Evolutionary conservation across 2,113 vertebrate genomes (phyloP).

Genomic region (Toxotes jaculatrix): DNA sequence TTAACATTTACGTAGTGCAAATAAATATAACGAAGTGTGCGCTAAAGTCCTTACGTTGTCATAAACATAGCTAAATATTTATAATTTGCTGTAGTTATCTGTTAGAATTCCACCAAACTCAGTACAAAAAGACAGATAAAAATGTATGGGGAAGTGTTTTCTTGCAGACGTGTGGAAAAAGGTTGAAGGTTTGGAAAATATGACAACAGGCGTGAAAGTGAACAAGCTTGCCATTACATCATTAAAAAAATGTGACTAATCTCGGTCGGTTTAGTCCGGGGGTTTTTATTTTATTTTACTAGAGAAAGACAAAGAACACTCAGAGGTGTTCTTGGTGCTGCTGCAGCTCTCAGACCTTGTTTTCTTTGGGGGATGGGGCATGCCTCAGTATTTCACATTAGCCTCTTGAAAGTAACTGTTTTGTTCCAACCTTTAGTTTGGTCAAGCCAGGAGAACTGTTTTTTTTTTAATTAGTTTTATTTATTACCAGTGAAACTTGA

Average conservation of each 20-base stretch:
- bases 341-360: constrained; percentile 73
- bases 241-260: neutral
- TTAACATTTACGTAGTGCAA: rapidly evolving
- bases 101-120: neutral
- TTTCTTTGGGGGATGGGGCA: constrained; percentile 92
- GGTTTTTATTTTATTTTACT: neutral
- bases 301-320: neutral
- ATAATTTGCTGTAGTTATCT: neutral
- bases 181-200: constrained; percentile 9
- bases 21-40: neutral
- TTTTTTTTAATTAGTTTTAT: neutral
- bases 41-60: neutral
- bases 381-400: constrained; percentile 34
- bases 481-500: neutral
- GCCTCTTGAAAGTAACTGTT: constrained; percentile 12
- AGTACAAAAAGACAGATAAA: neutral
- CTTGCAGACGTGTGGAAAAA: neutral
- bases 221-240: neutral
- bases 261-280: neutral
- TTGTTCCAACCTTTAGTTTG: neutral
- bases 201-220: constrained; percentile 1
- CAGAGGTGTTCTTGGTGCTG: constrained; percentile 12
- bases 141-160: neutral
- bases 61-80: neutral
- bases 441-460: neutral